Percentiles rank a stretch among this genome's conserved stretches.
Conservation (phyloP, 2,888 invertebrate species). For the Cremastobaeus sp. region DNA sequence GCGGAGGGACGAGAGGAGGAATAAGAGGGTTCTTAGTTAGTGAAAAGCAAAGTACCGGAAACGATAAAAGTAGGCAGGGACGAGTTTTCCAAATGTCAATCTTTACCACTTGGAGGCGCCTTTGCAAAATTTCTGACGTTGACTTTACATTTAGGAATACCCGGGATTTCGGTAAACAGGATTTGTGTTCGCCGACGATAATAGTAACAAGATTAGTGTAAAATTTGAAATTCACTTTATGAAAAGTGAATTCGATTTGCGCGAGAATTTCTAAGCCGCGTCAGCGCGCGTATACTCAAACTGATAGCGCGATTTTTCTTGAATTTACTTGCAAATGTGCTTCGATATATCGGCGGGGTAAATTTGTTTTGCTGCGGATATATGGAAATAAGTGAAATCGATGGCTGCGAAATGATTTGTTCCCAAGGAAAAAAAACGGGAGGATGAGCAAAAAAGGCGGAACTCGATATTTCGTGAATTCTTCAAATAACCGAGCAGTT, state of each 20-base stretch:
- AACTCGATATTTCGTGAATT: constrained; percentile 67
- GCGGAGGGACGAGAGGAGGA: no score
- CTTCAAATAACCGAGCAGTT: constrained; percentile 65
- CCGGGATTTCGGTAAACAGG: neutral
- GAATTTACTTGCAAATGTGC: constrained; percentile 54
- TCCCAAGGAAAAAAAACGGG: constrained; percentile 32
- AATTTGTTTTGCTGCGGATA: constrained; percentile 42
- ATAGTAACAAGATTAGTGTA: neutral
- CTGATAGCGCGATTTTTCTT: constrained; percentile 48
- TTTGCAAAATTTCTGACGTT: no score
- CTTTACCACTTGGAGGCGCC: no score
- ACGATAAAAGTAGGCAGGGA: no score
- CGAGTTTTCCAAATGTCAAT: no score
- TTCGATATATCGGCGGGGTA: constrained; percentile 17
- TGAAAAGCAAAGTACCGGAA: no score
- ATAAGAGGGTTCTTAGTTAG: no score
- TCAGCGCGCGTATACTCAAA: constrained; percentile 26
- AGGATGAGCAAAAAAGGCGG: constrained; percentile 48
- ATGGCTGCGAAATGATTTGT: constrained; percentile 58
- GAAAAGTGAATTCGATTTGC: constrained; percentile 24
- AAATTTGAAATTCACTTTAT: constrained; percentile 16
- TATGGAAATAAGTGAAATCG: constrained; percentile 56
- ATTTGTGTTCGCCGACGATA: neutral
- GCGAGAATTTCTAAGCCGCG: constrained; percentile 11
- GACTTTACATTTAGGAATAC: no score